Conservation (phyloP, 2,888 invertebrate species). For the Congeria kusceri region DNA sequence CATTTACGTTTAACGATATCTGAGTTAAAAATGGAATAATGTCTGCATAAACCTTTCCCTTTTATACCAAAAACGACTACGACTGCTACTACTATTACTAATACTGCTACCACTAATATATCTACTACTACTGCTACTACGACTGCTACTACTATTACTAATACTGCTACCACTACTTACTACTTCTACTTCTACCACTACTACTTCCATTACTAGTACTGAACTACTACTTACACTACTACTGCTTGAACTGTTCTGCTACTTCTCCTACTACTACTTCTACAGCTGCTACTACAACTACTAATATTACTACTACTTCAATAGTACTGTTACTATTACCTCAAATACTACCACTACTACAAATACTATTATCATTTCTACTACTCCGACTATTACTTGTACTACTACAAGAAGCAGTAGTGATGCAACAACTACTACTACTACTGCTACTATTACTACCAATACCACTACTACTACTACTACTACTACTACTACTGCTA, state of each 20-base stretch:
- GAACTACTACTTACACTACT: slow-evolving; percentile 19
- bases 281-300: background rate
- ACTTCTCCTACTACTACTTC: slow-evolving; percentile 4
- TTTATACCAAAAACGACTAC: too few species aligned
- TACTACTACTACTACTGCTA: slow-evolving; percentile 6
- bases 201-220: slow-evolving; percentile 14
- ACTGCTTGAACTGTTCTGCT: slow-evolving; percentile 17
- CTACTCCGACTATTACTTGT: slow-evolving; percentile 5
- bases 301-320: slow-evolving; percentile 20
- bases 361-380: too few species aligned
- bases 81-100: too few species aligned
- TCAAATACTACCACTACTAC: background rate
- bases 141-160: slow-evolving; percentile 18
- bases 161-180: slow-evolving; percentile 20
- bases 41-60: too few species aligned
- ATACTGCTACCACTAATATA: slow-evolving; percentile 15
- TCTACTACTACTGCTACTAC: slow-evolving; percentile 21
- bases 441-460: slow-evolving; percentile 2
- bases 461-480: slow-evolving; percentile 7
- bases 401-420: background rate
- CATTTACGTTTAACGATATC: too few species aligned
- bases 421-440: slow-evolving; percentile 7
- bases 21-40: too few species aligned
- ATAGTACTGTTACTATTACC: slow-evolving; percentile 6
- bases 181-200: slow-evolving; percentile 18